A percentile compares a stretch with the other conserved stretches of the same genome.
Conservation (phyloP, 2,888 invertebrate species). For the Morinoia aosen region DNA sequence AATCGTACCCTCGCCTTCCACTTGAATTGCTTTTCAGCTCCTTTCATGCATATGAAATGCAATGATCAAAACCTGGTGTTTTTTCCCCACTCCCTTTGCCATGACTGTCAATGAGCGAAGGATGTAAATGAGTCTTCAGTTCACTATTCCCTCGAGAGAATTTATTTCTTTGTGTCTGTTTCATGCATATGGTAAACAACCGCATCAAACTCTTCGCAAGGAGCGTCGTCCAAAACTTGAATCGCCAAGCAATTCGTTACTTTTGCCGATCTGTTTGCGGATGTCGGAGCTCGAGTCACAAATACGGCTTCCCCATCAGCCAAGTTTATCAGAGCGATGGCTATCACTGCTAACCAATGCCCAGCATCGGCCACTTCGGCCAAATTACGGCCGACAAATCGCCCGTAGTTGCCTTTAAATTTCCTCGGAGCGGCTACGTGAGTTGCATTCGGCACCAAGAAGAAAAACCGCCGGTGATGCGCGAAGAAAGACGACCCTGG, state of each 20-base stretch:
- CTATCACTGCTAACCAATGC: neutral
- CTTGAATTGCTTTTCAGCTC: neutral
- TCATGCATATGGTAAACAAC: neutral
- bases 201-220: neutral
- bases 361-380: neutral
- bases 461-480: neutral
- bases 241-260: neutral
- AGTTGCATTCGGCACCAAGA: neutral
- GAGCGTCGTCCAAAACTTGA: neutral
- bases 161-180: neutral
- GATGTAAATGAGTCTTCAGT: neutral
- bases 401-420: neutral
- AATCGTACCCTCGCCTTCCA: neutral
- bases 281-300: neutral
- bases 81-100: neutral
- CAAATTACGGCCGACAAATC: slow-evolving; percentile 22
- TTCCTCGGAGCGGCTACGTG: slow-evolving; percentile 22
- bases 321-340: neutral
- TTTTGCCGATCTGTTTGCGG: neutral
- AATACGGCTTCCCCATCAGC: neutral
- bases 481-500: neutral
- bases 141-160: neutral
- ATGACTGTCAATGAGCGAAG: neutral
- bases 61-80: neutral
- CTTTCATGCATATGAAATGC: neutral